Evolutionary conservation across 2,113 vertebrate genomes (phyloP), one percentile per base, ranked within the genome.

Genomic region (Tringa solitaria): DNA sequence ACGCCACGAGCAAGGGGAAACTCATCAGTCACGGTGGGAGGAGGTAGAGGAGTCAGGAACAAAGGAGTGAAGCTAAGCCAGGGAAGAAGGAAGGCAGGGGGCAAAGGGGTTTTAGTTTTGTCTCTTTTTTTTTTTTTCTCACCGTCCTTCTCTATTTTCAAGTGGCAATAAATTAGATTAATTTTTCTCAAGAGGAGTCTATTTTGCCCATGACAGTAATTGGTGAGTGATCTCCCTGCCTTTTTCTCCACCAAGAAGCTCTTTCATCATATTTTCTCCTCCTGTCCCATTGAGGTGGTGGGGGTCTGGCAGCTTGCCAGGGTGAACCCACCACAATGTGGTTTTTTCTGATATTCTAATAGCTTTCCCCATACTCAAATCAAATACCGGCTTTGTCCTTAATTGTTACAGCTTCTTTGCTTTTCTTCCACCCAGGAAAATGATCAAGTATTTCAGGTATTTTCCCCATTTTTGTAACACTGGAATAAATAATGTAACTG

Each of bases 31-130:
- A 1, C 8, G 24, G 24, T 14, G n/a, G 33, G 21, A 39, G 48
- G 20, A 69, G 64, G 24, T 19, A 54, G 33, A 70, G 39, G 33
- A 39, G 57, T 23, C 1, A 0, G 15, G 28, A 72, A 39, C 0
- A 1, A 41, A 50, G 28, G 41, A 28, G 8, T 3, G 10, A 64
- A 39, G 41, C 12, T 39, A 30, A 30, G 19, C 18, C 0, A 0
- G 12, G 8, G n/a, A 41, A 64, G n/a, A 39, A 45, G n/a, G 4
- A 8, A 6, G 21, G 21, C 0, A 3, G 23, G 8, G 26, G 10
- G 4, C 10, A 19, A 60, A n/a, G 23, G 17, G 26, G 24, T 14
- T 61, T 53, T 53, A 60, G 19, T 26, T 77, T 51, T 35, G 22
- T 14, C 26, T 53, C 9, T 30, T 53, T 50, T 51, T 51, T 27